These are phyloP conservation scores for Drosophila parvula DNA, from an alignment of 1,140 invertebrate genomes.

Conservation along the genomic window DNA sequence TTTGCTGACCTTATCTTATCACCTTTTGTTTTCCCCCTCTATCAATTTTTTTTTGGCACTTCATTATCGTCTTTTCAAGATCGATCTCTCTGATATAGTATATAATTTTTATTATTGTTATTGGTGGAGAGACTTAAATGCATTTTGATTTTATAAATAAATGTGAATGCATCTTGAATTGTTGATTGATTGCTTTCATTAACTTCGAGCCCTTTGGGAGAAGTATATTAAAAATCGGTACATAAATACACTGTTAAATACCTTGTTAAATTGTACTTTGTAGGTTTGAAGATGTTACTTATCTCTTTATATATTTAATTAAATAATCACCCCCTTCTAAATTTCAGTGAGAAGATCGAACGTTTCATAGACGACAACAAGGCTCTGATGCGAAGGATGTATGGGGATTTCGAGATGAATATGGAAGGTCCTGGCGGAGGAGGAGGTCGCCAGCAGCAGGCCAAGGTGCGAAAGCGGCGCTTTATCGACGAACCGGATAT, in stretches of 20 bases:
- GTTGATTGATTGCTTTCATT: not conserved
- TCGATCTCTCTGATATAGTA: slow-evolving; percentile 3
- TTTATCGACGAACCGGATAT: slow-evolving; percentile 85
- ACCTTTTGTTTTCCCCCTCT: slow-evolving; percentile 4
- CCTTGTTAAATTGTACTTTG: not conserved
- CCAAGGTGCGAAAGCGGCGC: slow-evolving; percentile 85
- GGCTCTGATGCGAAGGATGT: slow-evolving; percentile 96
- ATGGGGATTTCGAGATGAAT: slow-evolving; percentile 91
- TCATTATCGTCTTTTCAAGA: slow-evolving; percentile 6
- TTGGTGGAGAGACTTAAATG: not conserved
- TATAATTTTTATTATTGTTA: not conserved
- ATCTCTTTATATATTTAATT: not conserved
- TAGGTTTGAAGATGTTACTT: not conserved
- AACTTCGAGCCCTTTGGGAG: not conserved
- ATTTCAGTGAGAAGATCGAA: slow-evolving; percentile 92
- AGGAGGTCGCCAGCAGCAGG: slow-evolving; percentile 84
- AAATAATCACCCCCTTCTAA: not conserved
- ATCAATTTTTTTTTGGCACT: slow-evolving; percentile 34
- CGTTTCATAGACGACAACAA: slow-evolving; percentile 97
- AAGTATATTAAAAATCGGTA: not conserved
- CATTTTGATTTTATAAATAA: slow-evolving; percentile 6
- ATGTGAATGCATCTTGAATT: too few species aligned
- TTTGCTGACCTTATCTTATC: slow-evolving; percentile 30
- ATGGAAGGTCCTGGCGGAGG: slow-evolving; percentile 85
- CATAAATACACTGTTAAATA: not conserved